Base-by-base conservation (phyloP, 2,888 invertebrate genomes). In the Hoplodrina blanda region DNA sequence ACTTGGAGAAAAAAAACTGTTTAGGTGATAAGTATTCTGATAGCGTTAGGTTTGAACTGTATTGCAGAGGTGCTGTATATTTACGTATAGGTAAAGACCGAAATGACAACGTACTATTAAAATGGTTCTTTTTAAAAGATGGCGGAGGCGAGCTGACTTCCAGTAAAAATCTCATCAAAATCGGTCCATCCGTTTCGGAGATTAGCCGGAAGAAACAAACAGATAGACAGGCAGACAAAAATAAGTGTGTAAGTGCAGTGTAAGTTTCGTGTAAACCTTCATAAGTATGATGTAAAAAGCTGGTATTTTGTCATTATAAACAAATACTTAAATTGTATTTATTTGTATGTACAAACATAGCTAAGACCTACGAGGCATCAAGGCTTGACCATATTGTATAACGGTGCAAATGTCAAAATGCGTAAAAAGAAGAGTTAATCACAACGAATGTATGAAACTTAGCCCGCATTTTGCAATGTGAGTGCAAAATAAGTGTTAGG, bases 381-480 rank as follows among this genome's bases (percentile, higher is more conserved):
- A 11, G 20, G 15, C 30, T 68, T 66, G 55, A 60, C 59, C 62
- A 62, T 62, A 25, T 41, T 73, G 60, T 71, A 68, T 63, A 70
- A 70, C 46, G 54, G 55, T 56, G 44, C 67, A 81, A 62, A 70
- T 76, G 59, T 76, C 75, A 72, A 72, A 72, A n/a, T 50, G 67
- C 70, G 60, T 79, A 83, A 85, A 87, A 84, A 87, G 82, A 87
- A 85, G 85, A 88, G 79, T 82, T 89, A 91, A 91, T 92, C 88
- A 86, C 89, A 83, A 76, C 73, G 81, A 85, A 86, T 82, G 86
- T 86, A 88, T 88, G 82, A 81, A 82, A 81, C 80, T 33, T 50
- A 62, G 44, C 75, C 78, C 79, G 82, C 83, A 81, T 85, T 91
- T 91, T 89, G 89, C 86, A 92, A 92, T 87, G 72, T 64, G 83